These are phyloP conservation scores for Dascyllus trimaculatus DNA, from an alignment of 2,113 vertebrate genomes.

Conservation along the genomic window DNA sequence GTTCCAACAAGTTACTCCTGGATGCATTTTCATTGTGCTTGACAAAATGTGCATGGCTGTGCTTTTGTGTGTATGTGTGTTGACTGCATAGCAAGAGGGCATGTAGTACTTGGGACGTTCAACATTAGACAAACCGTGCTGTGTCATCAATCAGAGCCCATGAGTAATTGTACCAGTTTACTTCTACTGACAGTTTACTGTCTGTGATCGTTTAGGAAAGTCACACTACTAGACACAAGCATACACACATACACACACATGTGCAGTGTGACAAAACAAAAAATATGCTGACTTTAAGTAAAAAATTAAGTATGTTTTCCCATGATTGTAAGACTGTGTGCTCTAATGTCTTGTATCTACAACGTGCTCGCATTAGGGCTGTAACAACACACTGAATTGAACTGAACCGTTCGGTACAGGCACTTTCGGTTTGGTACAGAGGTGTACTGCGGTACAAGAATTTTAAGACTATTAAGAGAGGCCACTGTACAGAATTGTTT, in stretches of 20 bases:
- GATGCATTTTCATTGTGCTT: slow-evolving; percentile 58
- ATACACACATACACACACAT: neutral
- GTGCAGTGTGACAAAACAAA: neutral
- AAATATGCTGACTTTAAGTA: neutral
- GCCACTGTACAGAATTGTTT: no score
- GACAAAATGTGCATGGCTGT: slow-evolving; percentile 52
- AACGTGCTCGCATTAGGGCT: no score
- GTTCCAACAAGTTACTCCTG: slow-evolving; percentile 69
- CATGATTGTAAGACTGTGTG: neutral
- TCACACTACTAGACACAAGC: neutral
- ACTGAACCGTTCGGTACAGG: no score
- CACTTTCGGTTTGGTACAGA: no score
- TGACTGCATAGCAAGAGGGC: slow-evolving; percentile 34
- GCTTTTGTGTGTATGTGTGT: slow-evolving; percentile 22
- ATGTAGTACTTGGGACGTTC: slow-evolving; percentile 37
- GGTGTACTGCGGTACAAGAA: no score
- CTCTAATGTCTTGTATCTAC: neutral
- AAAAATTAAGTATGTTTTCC: neutral
- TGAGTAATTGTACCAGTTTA: slow-evolving; percentile 74
- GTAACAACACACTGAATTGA: no score
- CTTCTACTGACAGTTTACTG: slow-evolving; percentile 63
- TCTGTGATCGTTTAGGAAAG: slow-evolving; percentile 65
- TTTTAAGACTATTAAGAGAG: no score
- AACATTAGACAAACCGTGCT: slow-evolving; percentile 52
- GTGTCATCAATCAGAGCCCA: slow-evolving; percentile 72